Evolutionary conservation across 2,113 vertebrate genomes (phyloP), one percentile per base, ranked within the genome.

Genomic region (Melanerpes aurifrons): DNA sequence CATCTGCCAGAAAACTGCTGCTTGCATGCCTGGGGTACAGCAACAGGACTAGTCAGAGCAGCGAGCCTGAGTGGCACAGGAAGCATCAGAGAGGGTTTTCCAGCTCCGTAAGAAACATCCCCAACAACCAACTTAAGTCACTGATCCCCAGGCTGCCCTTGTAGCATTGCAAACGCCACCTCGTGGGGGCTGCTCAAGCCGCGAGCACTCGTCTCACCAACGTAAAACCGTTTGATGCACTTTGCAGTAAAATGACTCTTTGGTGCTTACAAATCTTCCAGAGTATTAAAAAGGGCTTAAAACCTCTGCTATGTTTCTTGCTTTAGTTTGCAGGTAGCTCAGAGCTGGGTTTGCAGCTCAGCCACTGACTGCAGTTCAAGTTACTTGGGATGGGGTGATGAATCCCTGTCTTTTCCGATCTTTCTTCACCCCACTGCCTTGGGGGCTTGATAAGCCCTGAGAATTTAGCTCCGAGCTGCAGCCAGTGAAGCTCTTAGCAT

Each of bases 141-240:
- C n/a, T 54, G 4, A 3, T 56, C 32, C 56, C 15, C 8, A 29
- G 28, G 16, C 32, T 29, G 59, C 32, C 26, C 31, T 9, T n/a
- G 64, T 71, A 54, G 43, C 21, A 6, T 28, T 16, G 20, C 59
- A 9, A 71, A 64, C 47, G 48, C 61, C 54, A 31, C 61, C 67
- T 73, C 7, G 2, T 58, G 59, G 61, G 35, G 26, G 37, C 14
- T 43, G 12, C 37, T 15, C 12, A 71, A 61, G 32, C 45, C 43
- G 3, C 1, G 35, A 40, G 50, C 31, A 7, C 35, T 24, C 4
- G 0, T 18, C 32, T 31, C 7, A 9, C 32, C 57, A 17, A 9
- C 1, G 0, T 45, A 14, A 76, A 80, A 37, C 54, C n/a, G 28
- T 43, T 40, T 7, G 8, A 73, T 72, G 66, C 40, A 11, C 48